Evolutionary conservation across 2,797 vertebrate species (phyloP), one percentile per base, ranked within the genome.

Genomic region (Sciurus carolinensis): DNA sequence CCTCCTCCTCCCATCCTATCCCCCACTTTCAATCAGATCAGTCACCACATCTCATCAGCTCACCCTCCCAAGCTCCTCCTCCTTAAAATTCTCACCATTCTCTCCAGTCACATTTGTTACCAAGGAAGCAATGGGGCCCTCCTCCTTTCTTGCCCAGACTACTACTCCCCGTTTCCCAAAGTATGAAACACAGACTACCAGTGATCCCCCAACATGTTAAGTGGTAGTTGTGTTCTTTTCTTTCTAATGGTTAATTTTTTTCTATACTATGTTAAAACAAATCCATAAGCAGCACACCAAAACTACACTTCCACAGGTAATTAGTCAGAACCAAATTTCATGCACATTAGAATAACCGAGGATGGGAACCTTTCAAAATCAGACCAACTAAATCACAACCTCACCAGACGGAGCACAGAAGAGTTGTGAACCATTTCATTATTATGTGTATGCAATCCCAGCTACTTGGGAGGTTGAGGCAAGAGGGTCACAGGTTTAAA

Each of bases 181-280:
- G 12, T 75, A 4, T 20, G 50, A 39, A 85, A 62, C 36, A 3
- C 0, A 1, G 12, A n/a, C 50, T 24, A 57, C 26, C 30, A 2
- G 39, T 30, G 28, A 9, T 52, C 33, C 33, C 67, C 82, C 14
- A 5, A 83, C 20, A 76, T 7, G 12, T 81, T 66, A 79, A 6
- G 7, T 42, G 47, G 50, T 26, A 84, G 67, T 73, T 85, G 7
- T 14, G 20, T 5, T 83, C 87, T 76, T 67, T 54, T 7, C n/a
- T 57, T 87, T 93, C 73, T 73, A 62, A 82, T 54, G 59, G 36
- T 42, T 88, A 87, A 17, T 83, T 26, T 44, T 91, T 82, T 80
- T 91, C 77, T 83, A 76, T 33, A 77, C 26, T 5, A 44, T n/a
- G 71, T 87, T 59, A 93, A 94, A 96, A 87, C 82, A 73, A 95